Conservation (phyloP, 2,797 vertebrate genomes). For the Pipistrellus kuhlii region DNA sequence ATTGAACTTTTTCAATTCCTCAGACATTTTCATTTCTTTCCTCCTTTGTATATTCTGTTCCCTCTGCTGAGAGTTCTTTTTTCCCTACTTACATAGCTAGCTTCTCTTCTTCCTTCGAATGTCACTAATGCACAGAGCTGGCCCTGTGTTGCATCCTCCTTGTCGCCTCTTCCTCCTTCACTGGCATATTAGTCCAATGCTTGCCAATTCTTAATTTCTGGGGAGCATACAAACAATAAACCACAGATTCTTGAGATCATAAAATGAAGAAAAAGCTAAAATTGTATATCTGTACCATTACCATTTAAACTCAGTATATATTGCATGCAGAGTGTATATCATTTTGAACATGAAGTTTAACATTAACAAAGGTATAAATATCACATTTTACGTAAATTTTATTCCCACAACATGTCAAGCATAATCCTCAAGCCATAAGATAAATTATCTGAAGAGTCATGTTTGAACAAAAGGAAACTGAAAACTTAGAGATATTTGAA, state of each 20-base stretch:
- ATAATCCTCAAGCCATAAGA: conserved; percentile 57
- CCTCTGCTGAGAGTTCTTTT: background rate
- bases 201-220: conserved; percentile 26
- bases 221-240: background rate
- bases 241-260: background rate
- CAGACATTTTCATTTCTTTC: background rate
- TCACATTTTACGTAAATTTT: conserved; percentile 3
- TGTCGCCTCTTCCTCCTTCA: background rate
- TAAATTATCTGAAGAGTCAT: conserved; percentile 57
- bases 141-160: background rate
- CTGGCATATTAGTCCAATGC: background rate
- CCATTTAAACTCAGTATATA: background rate
- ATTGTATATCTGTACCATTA: background rate
- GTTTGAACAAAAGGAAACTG: conserved; percentile 47
- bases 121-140: background rate
- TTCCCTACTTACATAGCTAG: background rate
- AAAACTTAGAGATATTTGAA: conserved; percentile 54
- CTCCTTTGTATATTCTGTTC: background rate
- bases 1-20: background rate
- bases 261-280: conserved; percentile 35
- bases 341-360: conserved; percentile 39
- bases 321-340: background rate
- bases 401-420: background rate
- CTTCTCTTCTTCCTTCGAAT: background rate
- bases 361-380: conserved; percentile 28